Percentiles rank a stretch among this genome's conserved stretches.
Conservation (phyloP, 1,140 invertebrate genomes). For the Drosophila sp. region DNA sequence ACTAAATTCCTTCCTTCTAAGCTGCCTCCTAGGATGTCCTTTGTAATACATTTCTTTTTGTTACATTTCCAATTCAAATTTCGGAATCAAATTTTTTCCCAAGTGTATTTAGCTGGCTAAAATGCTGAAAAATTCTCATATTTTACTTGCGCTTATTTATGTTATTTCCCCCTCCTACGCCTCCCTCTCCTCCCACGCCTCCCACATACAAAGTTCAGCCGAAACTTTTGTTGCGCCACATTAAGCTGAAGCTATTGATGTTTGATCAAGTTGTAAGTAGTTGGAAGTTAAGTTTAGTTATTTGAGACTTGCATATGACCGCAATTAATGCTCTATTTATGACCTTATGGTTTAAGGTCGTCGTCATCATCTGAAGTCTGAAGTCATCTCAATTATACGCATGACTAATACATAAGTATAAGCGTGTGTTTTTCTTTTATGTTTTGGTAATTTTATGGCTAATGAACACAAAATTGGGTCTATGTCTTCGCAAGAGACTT, state of each 20-base stretch:
- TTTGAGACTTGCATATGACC: slow-evolving; percentile 37
- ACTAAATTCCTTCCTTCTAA: too few relatives aligned
- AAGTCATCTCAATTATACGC: slow-evolving; percentile 68
- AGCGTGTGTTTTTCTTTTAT: slow-evolving; percentile 24
- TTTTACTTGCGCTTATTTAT: slow-evolving; percentile 44
- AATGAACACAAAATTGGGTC: slow-evolving; percentile 68
- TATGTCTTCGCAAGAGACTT: slow-evolving; percentile 23
- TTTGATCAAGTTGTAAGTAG: slow-evolving; percentile 12
- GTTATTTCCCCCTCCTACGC: neutral
- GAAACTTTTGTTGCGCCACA: slow-evolving; percentile 15
- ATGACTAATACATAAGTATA: slow-evolving; percentile 55
- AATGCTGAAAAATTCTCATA: slow-evolving; percentile 13
- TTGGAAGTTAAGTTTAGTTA: slow-evolving; percentile 5
- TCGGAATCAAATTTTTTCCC: neutral
- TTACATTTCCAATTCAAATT: too few relatives aligned
- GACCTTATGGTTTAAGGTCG: slow-evolving; percentile 53
- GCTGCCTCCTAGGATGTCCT: too few relatives aligned
- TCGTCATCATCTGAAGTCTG: slow-evolving; percentile 13
- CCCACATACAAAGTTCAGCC: neutral
- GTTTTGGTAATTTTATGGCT: slow-evolving; percentile 55
- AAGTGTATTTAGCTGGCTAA: slow-evolving; percentile 6
- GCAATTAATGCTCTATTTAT: slow-evolving; percentile 68
- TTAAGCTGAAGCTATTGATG: slow-evolving; percentile 21
- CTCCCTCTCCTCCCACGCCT: neutral
- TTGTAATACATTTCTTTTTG: too few relatives aligned